Evolutionary conservation across 2,113 vertebrate species (phyloP), one percentile per base, ranked within the genome.

Genomic region (Xyrauchen texanus): DNA sequence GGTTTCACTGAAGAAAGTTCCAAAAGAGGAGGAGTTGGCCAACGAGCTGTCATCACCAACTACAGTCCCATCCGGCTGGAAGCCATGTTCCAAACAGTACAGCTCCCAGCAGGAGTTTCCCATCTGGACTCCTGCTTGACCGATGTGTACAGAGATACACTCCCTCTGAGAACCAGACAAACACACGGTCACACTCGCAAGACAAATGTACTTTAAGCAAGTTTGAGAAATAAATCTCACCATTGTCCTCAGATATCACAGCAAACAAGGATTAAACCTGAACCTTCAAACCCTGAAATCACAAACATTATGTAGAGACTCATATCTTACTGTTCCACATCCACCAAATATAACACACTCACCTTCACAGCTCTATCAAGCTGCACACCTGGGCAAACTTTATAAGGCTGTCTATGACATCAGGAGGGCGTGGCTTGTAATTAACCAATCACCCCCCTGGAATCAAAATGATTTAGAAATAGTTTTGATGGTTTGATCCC

Each of bases 1-100:
- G 3, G 77, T 79, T 9, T 79, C 77, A 79, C 68, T 79, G 51
- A 79, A 79, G 77, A 79, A 72, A 62, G 68, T 72, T 3, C 68
- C 77, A 79, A 79, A 79, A 47, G 77, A 79, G 42, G 77, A 79
- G 42, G 77, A 79, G n/a, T 79, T 61, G 10, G 51, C 68, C 57
- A 79, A n/a, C 1, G n/a, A 6, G 3, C 60, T 72, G 51, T 2
- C 73, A 16, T 62, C 61, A 73, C 60, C 5, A 55, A 0, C 42
- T 51, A 79, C 73, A 49, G 8, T 73, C 21, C 68, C 68, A 72
- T 79, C 78, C 64, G 68, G 78, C 52, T 79, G 78, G 61, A 79
- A 72, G 34, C 78, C 78, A 58, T 79, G 68, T 15, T 79, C 68
- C 60, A 79, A 61, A 45, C 77, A 72, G 6, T 72, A 79, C 49